Evolutionary conservation across 2,797 vertebrate species (phyloP).

Genomic region (Phoebastria nigripes): DNA sequence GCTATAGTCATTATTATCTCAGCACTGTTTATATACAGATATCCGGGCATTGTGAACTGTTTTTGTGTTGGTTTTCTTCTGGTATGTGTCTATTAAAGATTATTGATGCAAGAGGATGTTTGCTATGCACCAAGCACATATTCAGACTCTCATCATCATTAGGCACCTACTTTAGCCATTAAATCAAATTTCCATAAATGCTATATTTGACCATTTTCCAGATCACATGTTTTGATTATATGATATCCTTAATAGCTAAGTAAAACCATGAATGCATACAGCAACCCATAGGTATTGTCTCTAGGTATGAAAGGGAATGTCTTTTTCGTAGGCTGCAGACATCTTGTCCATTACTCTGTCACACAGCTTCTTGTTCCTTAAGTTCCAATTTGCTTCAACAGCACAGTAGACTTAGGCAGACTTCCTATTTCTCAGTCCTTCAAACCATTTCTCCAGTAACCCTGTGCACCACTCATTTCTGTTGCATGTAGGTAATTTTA

Average conservation of each 20-base stretch:
- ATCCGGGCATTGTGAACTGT: neutral
- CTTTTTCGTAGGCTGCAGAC: neutral
- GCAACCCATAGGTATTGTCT: neutral
- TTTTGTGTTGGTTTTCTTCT: neutral
- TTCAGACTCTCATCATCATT: neutral
- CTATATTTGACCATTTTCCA: neutral
- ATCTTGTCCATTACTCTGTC: neutral
- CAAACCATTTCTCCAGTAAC: neutral
- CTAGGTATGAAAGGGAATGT: neutral
- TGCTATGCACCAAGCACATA: neutral
- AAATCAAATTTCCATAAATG: neutral
- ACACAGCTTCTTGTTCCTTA: neutral
- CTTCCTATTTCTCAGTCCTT: fast-evolving
- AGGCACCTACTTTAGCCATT: neutral
- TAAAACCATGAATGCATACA: neutral
- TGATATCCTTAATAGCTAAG: neutral
- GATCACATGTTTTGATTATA: neutral
- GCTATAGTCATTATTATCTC: neutral
- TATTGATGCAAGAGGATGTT: neutral
- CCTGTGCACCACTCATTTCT: neutral
- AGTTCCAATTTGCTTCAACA: neutral
- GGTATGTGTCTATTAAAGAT: neutral
- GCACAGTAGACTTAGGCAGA: neutral
- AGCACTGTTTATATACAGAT: neutral
- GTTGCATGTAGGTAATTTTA: neutral